These are phyloP conservation scores for Eupithecia exiguata DNA, from an alignment of 2,888 invertebrate species.

Conservation along the genomic window DNA sequence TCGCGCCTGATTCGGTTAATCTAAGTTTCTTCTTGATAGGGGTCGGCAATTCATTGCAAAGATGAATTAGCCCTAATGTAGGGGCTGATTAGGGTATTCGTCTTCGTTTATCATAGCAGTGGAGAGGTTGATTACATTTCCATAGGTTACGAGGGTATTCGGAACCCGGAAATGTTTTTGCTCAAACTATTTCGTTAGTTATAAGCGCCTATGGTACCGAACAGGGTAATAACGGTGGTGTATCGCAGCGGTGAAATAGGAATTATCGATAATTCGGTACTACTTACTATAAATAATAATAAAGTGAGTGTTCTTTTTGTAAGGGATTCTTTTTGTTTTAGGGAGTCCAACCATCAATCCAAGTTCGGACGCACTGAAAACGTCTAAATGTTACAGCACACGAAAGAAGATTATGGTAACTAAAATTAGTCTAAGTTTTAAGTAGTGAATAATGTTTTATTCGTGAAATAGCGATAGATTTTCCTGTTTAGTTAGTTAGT, in stretches of 20 bases:
- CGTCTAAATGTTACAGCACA: constrained; percentile 42
- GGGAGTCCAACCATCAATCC: constrained; percentile 58
- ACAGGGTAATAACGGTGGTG: neutral
- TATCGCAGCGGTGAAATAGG: neutral
- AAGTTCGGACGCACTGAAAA: constrained; percentile 55
- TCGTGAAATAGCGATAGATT: neutral
- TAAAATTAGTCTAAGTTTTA: neutral
- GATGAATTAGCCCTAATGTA: constrained; percentile 29
- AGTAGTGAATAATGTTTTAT: neutral
- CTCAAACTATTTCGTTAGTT: neutral
- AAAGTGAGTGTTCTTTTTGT: too few relatives aligned
- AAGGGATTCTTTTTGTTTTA: too few relatives aligned
- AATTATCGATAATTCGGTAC: neutral
- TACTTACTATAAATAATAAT: too few relatives aligned
- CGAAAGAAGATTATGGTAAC: constrained; percentile 54
- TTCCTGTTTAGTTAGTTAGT: neutral
- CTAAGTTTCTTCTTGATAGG: constrained; percentile 7
- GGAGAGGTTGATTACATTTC: constrained; percentile 16
- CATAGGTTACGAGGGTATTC: neutral
- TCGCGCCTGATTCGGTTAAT: neutral
- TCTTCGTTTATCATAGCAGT: constrained; percentile 26
- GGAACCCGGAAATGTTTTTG: neutral
- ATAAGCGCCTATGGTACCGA: neutral
- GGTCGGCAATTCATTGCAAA: constrained; percentile 25
- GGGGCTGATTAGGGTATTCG: constrained; percentile 27